Percentiles rank a stretch among this genome's conserved stretches.
Conservation (phyloP, 2,888 invertebrate genomes). For the Nematopogon swammerdamellus region DNA sequence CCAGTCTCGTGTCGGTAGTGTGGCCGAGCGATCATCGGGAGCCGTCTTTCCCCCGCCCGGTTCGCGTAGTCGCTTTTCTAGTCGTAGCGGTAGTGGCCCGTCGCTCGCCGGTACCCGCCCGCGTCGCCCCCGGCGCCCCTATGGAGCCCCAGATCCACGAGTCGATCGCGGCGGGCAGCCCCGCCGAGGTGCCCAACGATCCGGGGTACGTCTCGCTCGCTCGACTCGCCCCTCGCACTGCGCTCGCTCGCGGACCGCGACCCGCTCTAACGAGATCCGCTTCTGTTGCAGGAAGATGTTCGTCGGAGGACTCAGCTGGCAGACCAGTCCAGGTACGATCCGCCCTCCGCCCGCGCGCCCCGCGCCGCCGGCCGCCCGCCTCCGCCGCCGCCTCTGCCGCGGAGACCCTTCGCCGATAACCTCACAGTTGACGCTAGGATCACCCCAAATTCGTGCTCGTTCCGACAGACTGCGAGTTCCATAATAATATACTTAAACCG, state of each 20-base stretch:
- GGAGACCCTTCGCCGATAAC: too few relatives aligned
- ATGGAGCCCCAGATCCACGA: slow-evolving; percentile 81
- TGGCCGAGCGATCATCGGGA: slow-evolving; percentile 60
- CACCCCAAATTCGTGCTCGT: too few relatives aligned
- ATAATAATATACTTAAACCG: background rate
- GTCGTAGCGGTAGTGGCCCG: slow-evolving; percentile 26
- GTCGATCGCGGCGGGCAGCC: slow-evolving; percentile 65
- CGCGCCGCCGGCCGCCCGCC: slow-evolving; percentile 17
- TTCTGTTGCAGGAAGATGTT: slow-evolving; percentile 98
- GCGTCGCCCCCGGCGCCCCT: slow-evolving; percentile 37
- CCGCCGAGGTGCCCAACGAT: slow-evolving; percentile 91
- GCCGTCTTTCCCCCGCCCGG: slow-evolving; percentile 57
- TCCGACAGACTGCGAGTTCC: background rate
- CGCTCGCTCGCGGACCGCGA: slow-evolving; percentile 8
- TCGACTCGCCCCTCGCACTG: slow-evolving; percentile 12
- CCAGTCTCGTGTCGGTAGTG: slow-evolving; percentile 71
- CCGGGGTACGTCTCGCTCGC: slow-evolving; percentile 70
- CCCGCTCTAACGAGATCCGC: slow-evolving; percentile 42
- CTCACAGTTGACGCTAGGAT: too few relatives aligned
- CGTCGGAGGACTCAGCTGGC: slow-evolving; percentile 99
- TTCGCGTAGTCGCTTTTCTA: slow-evolving; percentile 27
- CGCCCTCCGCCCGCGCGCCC: slow-evolving; percentile 20
- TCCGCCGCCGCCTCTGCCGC: slow-evolving; percentile 9
- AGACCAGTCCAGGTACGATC: slow-evolving; percentile 95
- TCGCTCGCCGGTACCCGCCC: slow-evolving; percentile 51